Evolutionary conservation across 2,797 vertebrate species (phyloP).

Genomic region (Carapus acus): DNA sequence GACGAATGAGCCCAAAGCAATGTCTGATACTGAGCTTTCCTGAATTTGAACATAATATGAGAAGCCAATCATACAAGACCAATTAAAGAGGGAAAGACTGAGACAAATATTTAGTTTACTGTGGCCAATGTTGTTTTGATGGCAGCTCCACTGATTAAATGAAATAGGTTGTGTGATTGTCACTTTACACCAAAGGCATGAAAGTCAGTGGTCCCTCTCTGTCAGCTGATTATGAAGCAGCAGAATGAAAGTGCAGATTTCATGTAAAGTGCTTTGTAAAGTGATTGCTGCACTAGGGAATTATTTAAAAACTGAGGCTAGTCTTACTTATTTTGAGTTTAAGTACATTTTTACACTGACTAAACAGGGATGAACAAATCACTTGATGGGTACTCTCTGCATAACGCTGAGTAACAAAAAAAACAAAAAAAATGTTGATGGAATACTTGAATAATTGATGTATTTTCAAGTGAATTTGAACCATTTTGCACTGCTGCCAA

Average conservation of each 20-base stretch:
- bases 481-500: too few species aligned
- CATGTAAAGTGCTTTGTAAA: constrained; percentile 69
- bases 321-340: constrained; percentile 14
- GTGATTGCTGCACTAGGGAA: constrained; percentile 8
- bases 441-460: too few species aligned
- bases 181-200: constrained; percentile 50
- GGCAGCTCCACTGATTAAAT: constrained; percentile 18
- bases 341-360: constrained; percentile 3
- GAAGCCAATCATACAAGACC: background rate
- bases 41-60: background rate
- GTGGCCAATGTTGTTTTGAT: constrained; percentile 10
- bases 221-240: constrained; percentile 49
- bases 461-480: too few species aligned
- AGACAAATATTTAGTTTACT: background rate
- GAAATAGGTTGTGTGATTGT: constrained; percentile 60
- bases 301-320: too few species aligned
- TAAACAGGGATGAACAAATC: constrained; percentile 8
- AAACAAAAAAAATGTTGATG: too few species aligned
- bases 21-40: background rate
- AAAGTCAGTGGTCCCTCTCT: constrained; percentile 31
- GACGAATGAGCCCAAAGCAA: constrained; percentile 29
- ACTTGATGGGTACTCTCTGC: constrained; percentile 6
- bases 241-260: constrained; percentile 64
- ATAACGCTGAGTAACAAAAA: constrained; percentile 24
- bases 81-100: background rate